Percentiles rank a stretch among this genome's conserved stretches.
These are phyloP conservation scores for Peromyscus eremicus DNA, from an alignment of 2,797 vertebrate genomes.

Conservation along the genomic window DNA sequence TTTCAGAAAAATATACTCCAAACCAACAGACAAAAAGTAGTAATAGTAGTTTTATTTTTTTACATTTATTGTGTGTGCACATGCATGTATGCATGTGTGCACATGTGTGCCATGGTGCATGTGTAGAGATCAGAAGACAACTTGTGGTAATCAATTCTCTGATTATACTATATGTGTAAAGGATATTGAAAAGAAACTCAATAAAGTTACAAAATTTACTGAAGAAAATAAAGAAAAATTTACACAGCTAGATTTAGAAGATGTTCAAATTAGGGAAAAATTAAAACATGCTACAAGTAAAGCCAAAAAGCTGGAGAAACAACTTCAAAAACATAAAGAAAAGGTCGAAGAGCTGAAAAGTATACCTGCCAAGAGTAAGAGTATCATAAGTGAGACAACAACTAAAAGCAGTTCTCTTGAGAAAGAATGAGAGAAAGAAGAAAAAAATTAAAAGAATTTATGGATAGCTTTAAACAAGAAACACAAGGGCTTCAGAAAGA, in stretches of 20 bases:
- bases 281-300: slow-evolving; percentile 96
- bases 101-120: background rate
- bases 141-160: background rate
- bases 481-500: slow-evolving; percentile 94
- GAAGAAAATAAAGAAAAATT: slow-evolving; percentile 96
- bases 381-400: slow-evolving; percentile 91
- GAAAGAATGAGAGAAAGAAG: slow-evolving; percentile 92
- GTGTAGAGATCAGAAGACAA: background rate
- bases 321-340: slow-evolving; percentile 96
- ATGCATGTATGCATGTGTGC: background rate
- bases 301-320: slow-evolving; percentile 95
- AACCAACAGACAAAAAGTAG: background rate
- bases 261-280: slow-evolving; percentile 97
- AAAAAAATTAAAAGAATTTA: slow-evolving; percentile 93
- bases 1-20: background rate
- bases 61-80: background rate
- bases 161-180: background rate
- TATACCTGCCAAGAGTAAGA: slow-evolving; percentile 90
- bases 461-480: slow-evolving; percentile 96
- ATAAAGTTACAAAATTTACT: slow-evolving; percentile 93
- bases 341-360: slow-evolving; percentile 95
- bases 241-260: slow-evolving; percentile 96
- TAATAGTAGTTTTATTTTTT: background rate
- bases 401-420: slow-evolving; percentile 91
- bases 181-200: slow-evolving; percentile 86